Evolutionary conservation across 1,140 invertebrate genomes (phyloP), one percentile per base, ranked within the genome.

Genomic region (Trichonephila clavata): DNA sequence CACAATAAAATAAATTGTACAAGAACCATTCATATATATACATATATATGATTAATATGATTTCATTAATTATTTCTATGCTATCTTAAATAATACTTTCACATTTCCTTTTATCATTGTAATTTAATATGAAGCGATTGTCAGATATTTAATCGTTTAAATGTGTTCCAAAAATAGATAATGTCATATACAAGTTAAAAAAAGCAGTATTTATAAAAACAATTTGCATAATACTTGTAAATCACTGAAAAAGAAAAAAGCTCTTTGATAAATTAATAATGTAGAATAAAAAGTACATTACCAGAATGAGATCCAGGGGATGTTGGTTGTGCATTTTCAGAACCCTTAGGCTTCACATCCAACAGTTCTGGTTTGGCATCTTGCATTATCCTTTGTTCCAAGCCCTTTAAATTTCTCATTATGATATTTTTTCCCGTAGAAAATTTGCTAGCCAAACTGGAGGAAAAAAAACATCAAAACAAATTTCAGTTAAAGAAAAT

Each of bases 371-470:
- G 86, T 65, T 90, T 80, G 13, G 65, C 63, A 60, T 94, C 89
- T 43, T 92, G 89, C 24, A 84, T 77, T 57, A 90, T 87, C 39
- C 80, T 81, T 77, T 89, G 84, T 43, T 94, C 94, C 63, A 94
- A 80, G 13, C 90, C 94, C 14, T 71, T 86, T 2, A 92, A 59
- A 77, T 94, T 94, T 93, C 93, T 92, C 84, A 94, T 87, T 16
- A 94, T 60, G 3, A 92, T 68, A 71, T 93, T 94, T 81, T 93
- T 94, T 24, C 94, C 91, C n/a, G 91, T 57, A 10, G 91, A 90
- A 87, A 94, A 77, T 86, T 93, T 94, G 32, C 81, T 93, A 4
- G 94, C 90, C 43, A 94, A 39, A 80, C 94, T 94, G 7, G 50
- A 94, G 90, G 60, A 20, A 7, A 59, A n/a, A 39, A 39, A 39